These are phyloP conservation scores for Andrena flavipes DNA, from an alignment of 2,888 invertebrate genomes.

Conservation along the genomic window DNA sequence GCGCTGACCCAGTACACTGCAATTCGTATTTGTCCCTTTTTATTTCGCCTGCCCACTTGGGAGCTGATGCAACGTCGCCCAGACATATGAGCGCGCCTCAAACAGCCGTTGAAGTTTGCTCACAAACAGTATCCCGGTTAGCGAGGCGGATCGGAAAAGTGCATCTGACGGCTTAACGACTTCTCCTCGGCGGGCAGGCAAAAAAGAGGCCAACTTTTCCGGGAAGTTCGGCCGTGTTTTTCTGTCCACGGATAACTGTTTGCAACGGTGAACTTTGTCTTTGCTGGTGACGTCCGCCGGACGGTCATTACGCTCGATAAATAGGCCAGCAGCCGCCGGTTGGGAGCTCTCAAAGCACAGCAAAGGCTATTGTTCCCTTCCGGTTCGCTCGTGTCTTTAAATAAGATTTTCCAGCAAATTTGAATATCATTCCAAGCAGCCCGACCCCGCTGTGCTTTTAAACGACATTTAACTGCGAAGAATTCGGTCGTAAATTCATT, in stretches of 20 bases:
- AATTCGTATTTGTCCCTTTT: too few species aligned
- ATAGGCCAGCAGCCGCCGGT: conserved; percentile 6
- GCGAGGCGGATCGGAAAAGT: conserved; percentile 34
- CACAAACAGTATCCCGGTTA: background rate
- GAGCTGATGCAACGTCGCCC: conserved; percentile 1
- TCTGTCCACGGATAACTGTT: conserved; percentile 32
- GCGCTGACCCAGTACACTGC: too few species aligned
- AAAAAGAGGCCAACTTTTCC: conserved; percentile 45
- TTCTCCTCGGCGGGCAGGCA: conserved; percentile 24
- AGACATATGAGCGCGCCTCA: conserved; percentile 10
- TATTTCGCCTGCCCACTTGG: too few species aligned
- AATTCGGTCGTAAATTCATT: too few species aligned
- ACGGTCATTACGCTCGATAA: conserved; percentile 47
- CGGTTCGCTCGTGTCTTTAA: conserved; percentile 5
- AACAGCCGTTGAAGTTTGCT: conserved; percentile 5
- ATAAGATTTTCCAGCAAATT: conserved; percentile 34
- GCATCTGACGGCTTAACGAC: conserved; percentile 59
- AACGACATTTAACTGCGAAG: too few species aligned
- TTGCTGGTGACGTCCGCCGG: conserved; percentile 40
- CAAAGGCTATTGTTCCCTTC: conserved; percentile 23
- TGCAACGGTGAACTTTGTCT: conserved; percentile 44
- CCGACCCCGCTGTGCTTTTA: too few species aligned
- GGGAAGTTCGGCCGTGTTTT: conserved; percentile 42
- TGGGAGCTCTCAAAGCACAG: conserved; percentile 9
- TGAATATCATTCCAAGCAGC: conserved; percentile 24